These are phyloP conservation scores for Proisotoma minuta DNA, from an alignment of 2,888 invertebrate species.

Conservation along the genomic window DNA sequence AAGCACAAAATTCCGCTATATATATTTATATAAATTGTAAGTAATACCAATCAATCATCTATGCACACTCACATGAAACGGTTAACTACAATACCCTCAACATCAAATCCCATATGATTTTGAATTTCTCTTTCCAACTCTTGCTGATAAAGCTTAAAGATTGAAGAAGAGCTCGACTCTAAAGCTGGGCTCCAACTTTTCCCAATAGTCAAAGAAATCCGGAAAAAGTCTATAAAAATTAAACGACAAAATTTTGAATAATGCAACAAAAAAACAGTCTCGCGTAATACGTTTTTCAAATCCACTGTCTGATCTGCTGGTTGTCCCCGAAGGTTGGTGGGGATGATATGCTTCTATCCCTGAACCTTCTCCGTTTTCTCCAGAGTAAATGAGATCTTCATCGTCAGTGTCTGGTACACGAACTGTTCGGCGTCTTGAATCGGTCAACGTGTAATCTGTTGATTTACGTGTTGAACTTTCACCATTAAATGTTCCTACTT, in stretches of 20 bases:
- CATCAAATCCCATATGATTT: slow-evolving; percentile 27
- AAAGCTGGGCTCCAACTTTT: slow-evolving; percentile 44
- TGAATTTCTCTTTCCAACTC: slow-evolving; percentile 39
- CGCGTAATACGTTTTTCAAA: slow-evolving; percentile 31
- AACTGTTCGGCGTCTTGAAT: slow-evolving; percentile 15
- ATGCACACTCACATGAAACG: no score
- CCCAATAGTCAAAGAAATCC: slow-evolving; percentile 39
- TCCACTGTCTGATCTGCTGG: slow-evolving; percentile 18
- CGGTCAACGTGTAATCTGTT: neutral
- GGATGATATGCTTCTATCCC: neutral
- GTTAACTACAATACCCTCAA: slow-evolving; percentile 39
- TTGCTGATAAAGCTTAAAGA: slow-evolving; percentile 31
- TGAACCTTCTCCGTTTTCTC: slow-evolving; percentile 23
- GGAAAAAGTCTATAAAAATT: slow-evolving; percentile 27
- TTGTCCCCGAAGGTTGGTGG: neutral
- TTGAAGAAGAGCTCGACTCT: slow-evolving; percentile 23
- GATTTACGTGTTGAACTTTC: neutral
- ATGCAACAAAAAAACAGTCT: neutral
- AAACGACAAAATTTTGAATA: slow-evolving; percentile 6
- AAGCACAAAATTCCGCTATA: slow-evolving; percentile 1
- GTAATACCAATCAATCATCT: neutral
- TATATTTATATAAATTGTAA: slow-evolving; percentile 2
- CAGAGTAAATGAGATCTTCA: slow-evolving; percentile 40
- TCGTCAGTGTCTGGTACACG: slow-evolving; percentile 35
- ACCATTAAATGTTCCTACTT: no score